phyloP scores from a whole-genome alignment of 2,113 vertebrate species.

The Tachysurus vachellii region DNA sequence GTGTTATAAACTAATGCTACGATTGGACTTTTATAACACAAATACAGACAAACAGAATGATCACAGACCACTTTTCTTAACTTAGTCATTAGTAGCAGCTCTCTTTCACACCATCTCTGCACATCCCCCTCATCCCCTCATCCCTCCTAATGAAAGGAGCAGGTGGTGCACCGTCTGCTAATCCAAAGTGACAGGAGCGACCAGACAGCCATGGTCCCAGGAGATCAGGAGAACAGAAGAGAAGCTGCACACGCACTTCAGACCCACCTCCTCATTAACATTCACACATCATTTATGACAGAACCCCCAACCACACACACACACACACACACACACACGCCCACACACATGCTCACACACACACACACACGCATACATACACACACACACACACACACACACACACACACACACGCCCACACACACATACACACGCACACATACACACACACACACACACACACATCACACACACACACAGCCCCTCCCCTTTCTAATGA shows the following conservation, averaged over 20 bases:
- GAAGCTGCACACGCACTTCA: background rate
- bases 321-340: background rate
- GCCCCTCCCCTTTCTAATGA: slow-evolving; percentile 38
- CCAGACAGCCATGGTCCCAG: slow-evolving; percentile 47
- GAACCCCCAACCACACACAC: background rate
- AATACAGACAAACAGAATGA: background rate
- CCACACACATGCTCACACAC: too few relatives aligned
- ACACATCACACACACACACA: background rate
- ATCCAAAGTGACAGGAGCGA: slow-evolving; percentile 51
- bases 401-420: background rate
- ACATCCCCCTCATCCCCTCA: slow-evolving; percentile 20
- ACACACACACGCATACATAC: too few relatives aligned
- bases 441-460: too few relatives aligned
- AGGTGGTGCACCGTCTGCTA: slow-evolving; percentile 65
- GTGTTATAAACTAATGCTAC: too few relatives aligned
- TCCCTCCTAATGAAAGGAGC: slow-evolving; percentile 54
- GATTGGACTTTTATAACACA: background rate
- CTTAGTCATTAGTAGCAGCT: background rate
- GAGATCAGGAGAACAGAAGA: slow-evolving; percentile 44
- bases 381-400: too few relatives aligned
- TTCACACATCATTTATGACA: slow-evolving; percentile 38
- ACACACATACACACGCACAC: too few relatives aligned
- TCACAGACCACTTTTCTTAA: background rate
- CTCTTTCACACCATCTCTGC: background rate
- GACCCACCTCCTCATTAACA: slow-evolving; percentile 15